Conservation (phyloP, 2,888 invertebrate species). For the Amorpha juglandis region DNA sequence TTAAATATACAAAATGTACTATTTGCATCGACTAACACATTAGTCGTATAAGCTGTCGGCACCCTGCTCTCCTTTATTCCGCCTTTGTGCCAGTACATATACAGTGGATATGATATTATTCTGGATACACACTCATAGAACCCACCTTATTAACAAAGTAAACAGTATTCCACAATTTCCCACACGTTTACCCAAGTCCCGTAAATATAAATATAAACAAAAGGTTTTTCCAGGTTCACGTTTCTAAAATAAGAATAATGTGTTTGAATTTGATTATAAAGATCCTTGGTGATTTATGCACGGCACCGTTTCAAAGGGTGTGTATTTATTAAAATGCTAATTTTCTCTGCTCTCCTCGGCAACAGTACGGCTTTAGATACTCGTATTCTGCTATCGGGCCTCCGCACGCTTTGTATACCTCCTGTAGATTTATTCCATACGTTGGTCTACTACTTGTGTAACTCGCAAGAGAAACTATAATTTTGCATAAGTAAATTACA, state of each 20-base stretch:
- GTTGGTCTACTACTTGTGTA: conserved; percentile 54
- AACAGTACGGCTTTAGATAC: conserved; percentile 72
- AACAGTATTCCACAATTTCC: background rate
- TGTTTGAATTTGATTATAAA: conserved; percentile 83
- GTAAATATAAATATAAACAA: conserved; percentile 28
- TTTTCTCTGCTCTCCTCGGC: conserved; percentile 72
- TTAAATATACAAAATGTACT: too few species aligned
- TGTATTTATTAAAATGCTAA: conserved; percentile 85
- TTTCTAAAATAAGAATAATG: conserved; percentile 75
- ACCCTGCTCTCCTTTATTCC: too few species aligned
- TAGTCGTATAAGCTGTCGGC: too few species aligned
- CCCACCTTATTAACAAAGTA: conserved; percentile 4
- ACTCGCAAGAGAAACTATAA: conserved; percentile 29
- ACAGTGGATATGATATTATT: background rate
- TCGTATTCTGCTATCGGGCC: conserved; percentile 68
- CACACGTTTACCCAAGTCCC: conserved; percentile 11
- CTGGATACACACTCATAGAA: background rate
- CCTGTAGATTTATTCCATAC: conserved; percentile 82
- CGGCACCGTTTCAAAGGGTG: conserved; percentile 81
- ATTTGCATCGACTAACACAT: too few species aligned
- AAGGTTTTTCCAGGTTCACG: conserved; percentile 55
- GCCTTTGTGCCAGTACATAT: background rate
- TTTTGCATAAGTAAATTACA: too few species aligned
- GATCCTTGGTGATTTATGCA: conserved; percentile 79
- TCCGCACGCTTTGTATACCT: conserved; percentile 80